These are phyloP conservation scores for Sceloporus tristichus DNA, from an alignment of 2,113 vertebrate genomes.

Conservation along the genomic window DNA sequence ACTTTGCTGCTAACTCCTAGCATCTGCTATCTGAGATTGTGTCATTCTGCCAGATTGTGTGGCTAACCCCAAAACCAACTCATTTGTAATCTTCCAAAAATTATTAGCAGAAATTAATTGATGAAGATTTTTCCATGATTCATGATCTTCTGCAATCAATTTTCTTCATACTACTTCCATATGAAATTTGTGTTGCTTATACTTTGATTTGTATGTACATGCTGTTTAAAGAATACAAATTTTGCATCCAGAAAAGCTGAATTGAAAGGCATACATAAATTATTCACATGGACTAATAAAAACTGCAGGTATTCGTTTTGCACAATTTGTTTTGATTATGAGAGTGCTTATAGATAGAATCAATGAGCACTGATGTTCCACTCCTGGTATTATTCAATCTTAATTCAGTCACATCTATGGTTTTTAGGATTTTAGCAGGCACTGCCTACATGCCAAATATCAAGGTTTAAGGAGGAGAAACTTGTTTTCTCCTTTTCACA, in stretches of 20 bases:
- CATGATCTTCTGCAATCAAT: not conserved
- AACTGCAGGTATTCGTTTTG: not conserved
- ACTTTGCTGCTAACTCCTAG: too few species aligned
- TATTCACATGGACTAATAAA: not conserved
- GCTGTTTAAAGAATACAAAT: not conserved
- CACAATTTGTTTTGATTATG: not conserved
- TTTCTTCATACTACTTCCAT: not conserved
- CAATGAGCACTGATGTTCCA: not conserved
- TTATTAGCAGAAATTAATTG: not conserved
- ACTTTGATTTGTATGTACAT: not conserved
- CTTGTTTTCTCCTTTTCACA: not conserved
- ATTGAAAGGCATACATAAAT: not conserved
- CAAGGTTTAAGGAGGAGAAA: not conserved
- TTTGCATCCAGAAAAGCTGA: not conserved
- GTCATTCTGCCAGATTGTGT: too few species aligned
- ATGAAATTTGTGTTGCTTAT: not conserved
- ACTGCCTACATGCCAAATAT: not conserved
- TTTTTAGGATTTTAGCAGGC: not conserved
- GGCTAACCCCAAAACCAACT: not conserved
- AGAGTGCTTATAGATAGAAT: too few species aligned
- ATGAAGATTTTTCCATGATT: not conserved
- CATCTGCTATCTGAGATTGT: too few species aligned
- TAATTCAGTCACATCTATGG: not conserved
- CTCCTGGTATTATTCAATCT: too few species aligned
- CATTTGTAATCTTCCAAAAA: not conserved